A percentile compares a stretch with the other conserved stretches of the same genome.
phyloP scores from a whole-genome alignment of 2,797 vertebrate genomes.

The Hippopotamyrus pictus region DNA sequence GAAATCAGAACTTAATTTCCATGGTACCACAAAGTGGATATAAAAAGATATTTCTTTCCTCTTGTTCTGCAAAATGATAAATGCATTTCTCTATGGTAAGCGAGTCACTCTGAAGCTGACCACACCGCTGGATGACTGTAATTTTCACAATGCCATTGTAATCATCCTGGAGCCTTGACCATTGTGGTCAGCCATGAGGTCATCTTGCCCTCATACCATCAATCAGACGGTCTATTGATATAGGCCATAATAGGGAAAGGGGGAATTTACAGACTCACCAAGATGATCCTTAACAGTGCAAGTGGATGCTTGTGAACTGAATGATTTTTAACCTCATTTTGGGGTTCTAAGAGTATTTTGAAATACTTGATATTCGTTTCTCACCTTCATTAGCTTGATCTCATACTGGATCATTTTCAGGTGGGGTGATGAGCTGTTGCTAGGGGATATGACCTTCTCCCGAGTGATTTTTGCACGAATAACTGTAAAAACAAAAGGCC shows the following conservation, averaged over 20 bases:
- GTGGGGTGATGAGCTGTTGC: slow-evolving; percentile 66
- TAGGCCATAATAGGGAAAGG: not conserved
- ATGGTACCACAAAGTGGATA: not conserved
- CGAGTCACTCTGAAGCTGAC: not conserved
- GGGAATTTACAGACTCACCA: not conserved
- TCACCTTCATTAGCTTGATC: slow-evolving; percentile 95
- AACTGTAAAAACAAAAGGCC: slow-evolving; percentile 54
- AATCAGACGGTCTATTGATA: not conserved
- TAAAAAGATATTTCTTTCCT: not conserved
- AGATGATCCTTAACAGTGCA: not conserved
- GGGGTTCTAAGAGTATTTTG: not conserved
- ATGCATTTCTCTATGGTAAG: not conserved
- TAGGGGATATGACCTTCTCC: slow-evolving; percentile 79
- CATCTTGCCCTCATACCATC: slow-evolving; percentile 33
- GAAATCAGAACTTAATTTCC: not conserved
- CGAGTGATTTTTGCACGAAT: slow-evolving; percentile 80
- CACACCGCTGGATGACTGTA: not conserved
- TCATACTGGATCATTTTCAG: slow-evolving; percentile 87
- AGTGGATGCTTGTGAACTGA: not conserved
- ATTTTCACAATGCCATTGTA: not conserved
- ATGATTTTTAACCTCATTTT: not conserved
- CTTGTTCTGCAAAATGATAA: not conserved
- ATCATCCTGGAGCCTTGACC: not conserved
- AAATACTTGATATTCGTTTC: slow-evolving; percentile 20
- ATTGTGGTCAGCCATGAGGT: slow-evolving; percentile 2